Conservation (phyloP, 2,797 vertebrate species). For the Lutjanus argentimaculatus region DNA sequence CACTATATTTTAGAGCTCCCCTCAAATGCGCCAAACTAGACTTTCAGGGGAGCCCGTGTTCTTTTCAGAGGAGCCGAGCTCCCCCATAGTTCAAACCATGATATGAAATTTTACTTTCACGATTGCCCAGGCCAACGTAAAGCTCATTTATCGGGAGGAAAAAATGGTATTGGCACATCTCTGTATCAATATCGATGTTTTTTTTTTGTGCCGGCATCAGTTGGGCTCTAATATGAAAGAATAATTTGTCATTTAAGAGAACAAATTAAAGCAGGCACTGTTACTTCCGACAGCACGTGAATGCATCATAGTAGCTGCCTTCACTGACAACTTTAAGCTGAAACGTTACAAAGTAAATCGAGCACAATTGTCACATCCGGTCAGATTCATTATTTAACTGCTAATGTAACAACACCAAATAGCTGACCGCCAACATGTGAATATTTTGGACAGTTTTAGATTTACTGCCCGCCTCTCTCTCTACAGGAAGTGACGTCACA, state of each 20-base stretch:
- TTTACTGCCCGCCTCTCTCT: conserved; percentile 5
- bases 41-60: too few relatives aligned
- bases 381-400: accelerated
- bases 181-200: too few relatives aligned
- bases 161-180: too few relatives aligned
- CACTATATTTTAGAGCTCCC: too few relatives aligned
- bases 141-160: too few relatives aligned
- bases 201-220: too few relatives aligned
- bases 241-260: background rate
- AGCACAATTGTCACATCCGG: background rate
- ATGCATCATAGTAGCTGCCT: background rate
- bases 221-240: background rate
- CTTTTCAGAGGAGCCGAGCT: too few relatives aligned
- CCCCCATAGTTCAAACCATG: too few relatives aligned
- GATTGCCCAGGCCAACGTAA: too few relatives aligned
- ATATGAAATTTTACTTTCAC: too few relatives aligned
- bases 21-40: too few relatives aligned
- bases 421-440: background rate
- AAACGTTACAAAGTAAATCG: background rate
- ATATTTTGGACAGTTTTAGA: conserved; percentile 11
- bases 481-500: conserved; percentile 80
- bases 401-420: accelerated
- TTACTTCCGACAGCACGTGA: conserved; percentile 14
- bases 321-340: background rate
- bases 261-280: accelerated